Evolutionary conservation across 2,113 vertebrate species (phyloP).

Genomic region (Hippocampus guttulatus): DNA sequence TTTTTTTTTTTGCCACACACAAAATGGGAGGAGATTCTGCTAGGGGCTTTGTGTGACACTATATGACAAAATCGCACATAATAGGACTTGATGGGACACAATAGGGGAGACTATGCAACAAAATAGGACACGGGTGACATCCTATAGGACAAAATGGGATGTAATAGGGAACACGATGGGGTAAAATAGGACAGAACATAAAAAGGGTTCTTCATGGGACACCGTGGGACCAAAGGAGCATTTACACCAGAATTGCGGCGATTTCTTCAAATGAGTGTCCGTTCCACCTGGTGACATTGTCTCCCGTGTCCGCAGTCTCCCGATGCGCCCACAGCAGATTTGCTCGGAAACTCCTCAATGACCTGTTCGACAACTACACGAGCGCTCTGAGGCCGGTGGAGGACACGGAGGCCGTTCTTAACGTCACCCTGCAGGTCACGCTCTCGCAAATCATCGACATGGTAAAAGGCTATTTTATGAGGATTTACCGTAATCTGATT

Average conservation of each 20-base stretch:
- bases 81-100: no score
- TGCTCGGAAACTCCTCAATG: conserved; percentile 80
- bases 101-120: no score
- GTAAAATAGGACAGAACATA: no score
- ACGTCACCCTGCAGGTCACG: conserved; percentile 86
- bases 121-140: no score
- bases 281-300: not conserved
- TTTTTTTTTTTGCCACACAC: no score
- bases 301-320: conserved; percentile 62
- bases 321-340: conserved; percentile 73
- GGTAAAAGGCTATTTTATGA: conserved; percentile 64
- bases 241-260: not conserved
- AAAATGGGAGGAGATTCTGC: no score
- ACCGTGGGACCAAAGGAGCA: not conserved
- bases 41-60: no score
- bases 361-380: conserved; percentile 84
- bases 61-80: no score
- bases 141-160: no score
- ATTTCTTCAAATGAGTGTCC: not conserved
- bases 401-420: conserved; percentile 81
- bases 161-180: no score
- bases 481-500: no score
- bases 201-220: no score
- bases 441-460: conserved; percentile 91
- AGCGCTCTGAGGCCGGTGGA: conserved; percentile 83